Percentiles rank a stretch among this genome's conserved stretches.
Conservation (phyloP, 2,797 vertebrate species). For the Crax fasciolata region DNA sequence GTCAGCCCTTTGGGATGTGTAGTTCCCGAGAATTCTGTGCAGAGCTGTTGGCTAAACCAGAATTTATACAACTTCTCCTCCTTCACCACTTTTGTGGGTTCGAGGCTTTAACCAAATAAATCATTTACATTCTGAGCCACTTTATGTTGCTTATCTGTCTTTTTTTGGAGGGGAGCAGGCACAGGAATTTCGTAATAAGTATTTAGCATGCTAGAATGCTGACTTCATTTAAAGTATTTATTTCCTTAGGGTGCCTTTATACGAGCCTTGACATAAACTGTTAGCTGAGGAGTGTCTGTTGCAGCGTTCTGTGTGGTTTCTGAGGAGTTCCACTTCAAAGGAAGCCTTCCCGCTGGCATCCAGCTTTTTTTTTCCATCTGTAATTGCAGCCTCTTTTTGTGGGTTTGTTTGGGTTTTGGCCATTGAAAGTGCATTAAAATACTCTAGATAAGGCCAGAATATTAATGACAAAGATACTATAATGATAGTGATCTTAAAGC, state of each 20-base stretch:
- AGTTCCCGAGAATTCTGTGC: neutral
- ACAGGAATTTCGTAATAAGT: neutral
- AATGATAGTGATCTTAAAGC: neutral
- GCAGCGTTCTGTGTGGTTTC: neutral
- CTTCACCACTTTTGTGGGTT: neutral
- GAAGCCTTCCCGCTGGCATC: neutral
- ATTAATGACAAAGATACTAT: neutral
- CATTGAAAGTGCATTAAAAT: neutral
- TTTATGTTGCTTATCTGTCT: neutral
- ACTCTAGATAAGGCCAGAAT: neutral
- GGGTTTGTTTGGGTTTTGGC: neutral
- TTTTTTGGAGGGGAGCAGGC: conserved; percentile 10
- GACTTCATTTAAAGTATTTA: neutral
- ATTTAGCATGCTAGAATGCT: neutral
- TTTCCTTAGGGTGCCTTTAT: conserved; percentile 30
- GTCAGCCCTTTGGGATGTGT: neutral
- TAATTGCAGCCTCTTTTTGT: neutral
- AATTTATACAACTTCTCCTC: neutral
- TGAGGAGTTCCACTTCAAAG: conserved; percentile 10
- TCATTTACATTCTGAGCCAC: neutral
- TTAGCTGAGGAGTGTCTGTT: conserved; percentile 26
- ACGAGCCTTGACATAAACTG: neutral
- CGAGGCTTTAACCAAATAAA: neutral
- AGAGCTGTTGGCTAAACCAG: neutral
- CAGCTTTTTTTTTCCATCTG: neutral